Evolutionary conservation across 2,888 invertebrate species (phyloP), one percentile per base, ranked within the genome.

Genomic region (Hirtodrosophila cameraria): DNA sequence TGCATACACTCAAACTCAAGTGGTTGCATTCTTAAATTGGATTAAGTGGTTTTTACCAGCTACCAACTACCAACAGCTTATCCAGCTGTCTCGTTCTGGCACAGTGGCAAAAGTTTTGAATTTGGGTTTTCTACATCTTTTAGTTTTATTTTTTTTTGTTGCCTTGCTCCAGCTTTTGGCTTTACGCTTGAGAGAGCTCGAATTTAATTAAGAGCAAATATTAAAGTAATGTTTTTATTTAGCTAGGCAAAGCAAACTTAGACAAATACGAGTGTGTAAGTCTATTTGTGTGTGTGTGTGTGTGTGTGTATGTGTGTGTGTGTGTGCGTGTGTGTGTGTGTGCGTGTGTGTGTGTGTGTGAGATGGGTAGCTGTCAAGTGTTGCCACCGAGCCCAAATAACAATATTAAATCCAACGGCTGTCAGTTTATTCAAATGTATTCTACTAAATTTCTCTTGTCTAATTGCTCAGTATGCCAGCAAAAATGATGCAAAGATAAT

Each of bases 11-110:
- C 43, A 43, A 70, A 75, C 86, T 85, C 68, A 86, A 80, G 80
- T 86, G 84, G 86, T 69, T 86, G 75, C 87, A 82, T 82, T 87
- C 78, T 82, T 78, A 85, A 83, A 83, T 87, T 87, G 82, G 82
- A 87, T 83, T 87, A 83, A 83, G 85, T 85, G 79, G 72, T 75
- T 86, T 82, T 57, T 69, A 50, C 79, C 35, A 61, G 57, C 46
- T 74, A 68, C 30, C 49, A 20, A 33, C 49, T 28, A 23, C 2
- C 23, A 35, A 7, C 48, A 42, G 39, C 38, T 54, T 53, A 35
- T 55, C 31, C 49, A 46, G 30, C 36, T 30, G 30, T 38, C 43
- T 43, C 25, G 11, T 33, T 20, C 12, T 20, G 7, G 7, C 45
- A 39, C 25, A 16, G 33, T 9, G 27, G 54, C n/a, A 42, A 64